Percentiles rank a stretch among this genome's conserved stretches.
These are phyloP conservation scores for Bos javanicus DNA, from an alignment of 2,113 vertebrate genomes.

Conservation along the genomic window DNA sequence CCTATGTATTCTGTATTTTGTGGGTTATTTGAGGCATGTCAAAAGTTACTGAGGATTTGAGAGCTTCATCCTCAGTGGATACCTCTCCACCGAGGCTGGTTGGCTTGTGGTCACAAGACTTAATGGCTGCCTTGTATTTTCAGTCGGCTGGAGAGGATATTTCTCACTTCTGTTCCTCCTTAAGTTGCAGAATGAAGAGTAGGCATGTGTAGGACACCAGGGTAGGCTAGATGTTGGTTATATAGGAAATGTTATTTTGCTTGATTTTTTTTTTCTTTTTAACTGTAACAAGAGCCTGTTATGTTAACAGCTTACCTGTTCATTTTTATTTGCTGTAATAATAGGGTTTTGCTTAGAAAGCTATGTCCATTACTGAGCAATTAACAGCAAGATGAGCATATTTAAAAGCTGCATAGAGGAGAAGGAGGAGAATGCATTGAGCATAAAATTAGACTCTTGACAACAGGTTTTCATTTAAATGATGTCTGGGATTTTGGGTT, in stretches of 20 bases:
- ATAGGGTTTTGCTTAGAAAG: conserved; percentile 34
- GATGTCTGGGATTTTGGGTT: not conserved
- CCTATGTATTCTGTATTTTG: not conserved
- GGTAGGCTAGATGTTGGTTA: not conserved
- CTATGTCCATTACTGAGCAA: conserved; percentile 29
- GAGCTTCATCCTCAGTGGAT: not conserved
- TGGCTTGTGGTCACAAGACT: not conserved
- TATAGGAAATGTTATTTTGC: not conserved
- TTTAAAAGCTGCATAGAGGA: conserved; percentile 19
- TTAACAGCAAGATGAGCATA: conserved; percentile 41
- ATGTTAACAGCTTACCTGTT: conserved; percentile 10
- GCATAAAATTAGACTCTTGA: conserved; percentile 47
- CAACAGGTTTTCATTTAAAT: conserved; percentile 40
- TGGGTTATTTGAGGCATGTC: not conserved
- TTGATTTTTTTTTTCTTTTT: not conserved
- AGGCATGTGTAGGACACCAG: not conserved
- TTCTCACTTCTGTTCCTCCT: not conserved
- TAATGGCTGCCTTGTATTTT: not conserved
- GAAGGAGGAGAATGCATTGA: conserved; percentile 15
- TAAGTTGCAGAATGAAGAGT: not conserved
- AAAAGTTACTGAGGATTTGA: not conserved
- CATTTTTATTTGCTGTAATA: conserved; percentile 35
- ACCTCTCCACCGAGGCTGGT: not conserved
- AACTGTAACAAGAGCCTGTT: not conserved
- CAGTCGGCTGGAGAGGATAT: not conserved